Base-by-base conservation (phyloP, 2,113 vertebrate genomes). In the Forbesichthys papilliferus region DNA sequence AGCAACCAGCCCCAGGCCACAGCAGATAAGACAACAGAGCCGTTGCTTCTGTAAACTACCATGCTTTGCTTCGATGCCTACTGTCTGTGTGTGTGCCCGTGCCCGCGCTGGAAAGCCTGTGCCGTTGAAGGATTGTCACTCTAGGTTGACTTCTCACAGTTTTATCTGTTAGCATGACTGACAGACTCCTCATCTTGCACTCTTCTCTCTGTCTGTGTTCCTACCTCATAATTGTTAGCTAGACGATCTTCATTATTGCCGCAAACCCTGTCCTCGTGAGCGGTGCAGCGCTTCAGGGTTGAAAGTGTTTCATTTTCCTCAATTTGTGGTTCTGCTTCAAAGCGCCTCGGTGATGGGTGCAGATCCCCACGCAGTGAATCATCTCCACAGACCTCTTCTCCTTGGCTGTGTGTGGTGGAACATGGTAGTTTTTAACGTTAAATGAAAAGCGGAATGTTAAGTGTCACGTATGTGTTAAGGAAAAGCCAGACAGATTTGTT, bases 311-410 rank as follows among this genome's bases (percentile, higher is more conserved):
- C 77, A 76, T 86, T 75, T 88, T 72, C 78, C 82, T 87, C 81
- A 80, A 83, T 88, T 87, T 80, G 84, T 82, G 86, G 86, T 42
- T 87, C n/a, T 4, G 60, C 82, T 87, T 89, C 82, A 89, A 87
- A 89, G 87, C 66, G 16, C 54, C 58, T 27, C 9, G 55, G 78
- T 83, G 71, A 14, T 78, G 70, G 60, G 68, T 78, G 77, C 60
- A 71, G 69, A 74, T 84, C 83, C 75, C 48, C 2, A 3, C 73
- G 84, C 77, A 20, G 64, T 80, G 70, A 88, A 74, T 84, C 79
- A 68, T 78, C 27, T 61, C 48, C 54, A 58, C 34, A 78, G 70
- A 72, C 46, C 49, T 75, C 70, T 81, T 20, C 46, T 52, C 33
- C 69, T 78, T 74, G 68, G 76, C 78, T 85, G 84, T 82, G 72